Conservation (phyloP, 2,888 invertebrate species). For the Apamea crenata region DNA sequence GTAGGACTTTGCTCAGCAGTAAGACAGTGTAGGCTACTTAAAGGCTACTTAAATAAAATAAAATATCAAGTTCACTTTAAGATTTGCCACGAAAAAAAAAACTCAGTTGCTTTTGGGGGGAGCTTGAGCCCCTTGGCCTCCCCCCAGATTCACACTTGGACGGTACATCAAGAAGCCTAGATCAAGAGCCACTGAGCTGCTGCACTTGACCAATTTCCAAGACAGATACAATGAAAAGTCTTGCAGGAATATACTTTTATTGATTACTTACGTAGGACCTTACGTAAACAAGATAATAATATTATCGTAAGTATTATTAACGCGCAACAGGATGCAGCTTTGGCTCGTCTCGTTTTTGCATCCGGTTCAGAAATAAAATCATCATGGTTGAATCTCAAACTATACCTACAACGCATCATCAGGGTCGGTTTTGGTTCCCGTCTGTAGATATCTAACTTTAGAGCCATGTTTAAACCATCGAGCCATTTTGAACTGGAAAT, state of each 20-base stretch:
- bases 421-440: not conserved
- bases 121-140: not conserved
- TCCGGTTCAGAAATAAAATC: slow-evolving; percentile 8
- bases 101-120: not conserved
- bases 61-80: no score
- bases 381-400: slow-evolving; percentile 7
- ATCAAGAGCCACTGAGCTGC: not conserved
- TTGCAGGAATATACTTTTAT: not conserved
- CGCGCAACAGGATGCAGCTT: not conserved
- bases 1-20: no score
- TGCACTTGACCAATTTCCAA: not conserved
- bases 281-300: not conserved
- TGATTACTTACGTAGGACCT: not conserved
- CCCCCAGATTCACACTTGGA: no score
- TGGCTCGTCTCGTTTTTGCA: slow-evolving; percentile 1
- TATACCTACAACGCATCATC: not conserved
- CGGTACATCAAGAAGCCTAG: not conserved
- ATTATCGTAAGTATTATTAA: not conserved
- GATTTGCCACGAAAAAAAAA: not conserved
- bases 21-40: no score
- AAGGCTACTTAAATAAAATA: no score
- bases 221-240: not conserved
- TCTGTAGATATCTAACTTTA: not conserved
- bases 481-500: no score
- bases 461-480: not conserved